These are phyloP conservation scores for Rhopalosiphum maidis DNA, from an alignment of 1,140 invertebrate genomes.

Conservation along the genomic window DNA sequence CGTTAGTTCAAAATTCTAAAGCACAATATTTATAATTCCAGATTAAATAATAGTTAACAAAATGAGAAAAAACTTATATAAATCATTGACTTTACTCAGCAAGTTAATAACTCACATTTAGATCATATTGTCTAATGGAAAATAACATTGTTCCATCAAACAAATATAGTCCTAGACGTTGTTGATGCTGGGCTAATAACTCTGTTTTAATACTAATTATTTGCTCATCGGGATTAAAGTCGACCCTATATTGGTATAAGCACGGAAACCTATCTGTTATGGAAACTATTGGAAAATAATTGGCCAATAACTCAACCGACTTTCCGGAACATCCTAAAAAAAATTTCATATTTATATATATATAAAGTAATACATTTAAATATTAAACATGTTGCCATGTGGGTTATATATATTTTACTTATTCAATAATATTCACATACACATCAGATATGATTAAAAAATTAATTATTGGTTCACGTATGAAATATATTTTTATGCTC, in stretches of 20 bases:
- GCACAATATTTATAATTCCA: background rate
- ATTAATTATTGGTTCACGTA: too few relatives aligned
- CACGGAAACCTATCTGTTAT: slow-evolving; percentile 69
- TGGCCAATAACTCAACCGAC: slow-evolving; percentile 63
- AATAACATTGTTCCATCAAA: slow-evolving; percentile 67
- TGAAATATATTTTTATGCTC: too few relatives aligned
- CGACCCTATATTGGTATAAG: slow-evolving; percentile 74
- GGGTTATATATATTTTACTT: too few relatives aligned
- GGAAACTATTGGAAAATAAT: slow-evolving; percentile 77
- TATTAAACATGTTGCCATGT: too few relatives aligned
- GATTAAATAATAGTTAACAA: background rate
- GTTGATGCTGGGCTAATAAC: slow-evolving; percentile 68
- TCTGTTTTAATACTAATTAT: slow-evolving; percentile 69
- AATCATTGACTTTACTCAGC: background rate
- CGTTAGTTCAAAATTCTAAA: slow-evolving; percentile 4
- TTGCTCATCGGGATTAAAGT: slow-evolving; percentile 67
- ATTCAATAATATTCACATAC: too few relatives aligned
- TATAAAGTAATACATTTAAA: too few relatives aligned
- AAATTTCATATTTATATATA: too few relatives aligned
- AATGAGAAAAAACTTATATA: too few relatives aligned
- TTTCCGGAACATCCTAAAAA: too few relatives aligned
- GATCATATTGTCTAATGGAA: slow-evolving; percentile 58
- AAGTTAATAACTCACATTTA: slow-evolving; percentile 48
- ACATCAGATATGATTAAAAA: too few relatives aligned
- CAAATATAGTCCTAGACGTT: slow-evolving; percentile 66